Base-by-base conservation (phyloP, 2,797 vertebrate species). In the Darevskia mixta region DNA sequence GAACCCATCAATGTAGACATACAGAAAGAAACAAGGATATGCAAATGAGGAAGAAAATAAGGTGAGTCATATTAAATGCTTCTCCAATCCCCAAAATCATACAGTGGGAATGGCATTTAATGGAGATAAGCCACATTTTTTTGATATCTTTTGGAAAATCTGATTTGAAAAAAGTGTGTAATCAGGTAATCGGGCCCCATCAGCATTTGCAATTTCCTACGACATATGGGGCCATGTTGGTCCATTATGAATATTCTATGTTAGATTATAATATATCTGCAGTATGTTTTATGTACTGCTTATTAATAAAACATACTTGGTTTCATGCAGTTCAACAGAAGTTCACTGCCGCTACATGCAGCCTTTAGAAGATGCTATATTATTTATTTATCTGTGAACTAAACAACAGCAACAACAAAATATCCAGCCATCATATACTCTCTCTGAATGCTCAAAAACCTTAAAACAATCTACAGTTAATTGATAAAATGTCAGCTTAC, bases 391-490 rank as follows among this genome's bases (percentile, higher is more conserved):
- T 85, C 58, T 87, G 3, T 11, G 27, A 73, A 3, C 1, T 85
- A 82, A 64, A 55, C 49, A 15, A 1, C 49, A 86, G 10, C 58
- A 82, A 82, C 67, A 77, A 8, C 43, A 6, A 61, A 79, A 85
- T 32, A 79, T n/a, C 45, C 15, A 85, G 23, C 23, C 15, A 20
- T 15, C 7, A 78, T 2, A 8, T 9, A 84, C 66, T 17, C 38
- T 75, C 23, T 86, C 72, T 73, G 64, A 49, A 85, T 72, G 67
- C 3, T 25, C 86, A 91, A 92, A 85, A 95, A 17, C 27, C 89
- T 94, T 86, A 89, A 92, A 69, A 88, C 20, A 87, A 89, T 93
- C 92, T 89, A 23, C 73, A 93, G 79, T 55, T 93, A 93, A 93
- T 94, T 91, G 94, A 95, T 86, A 91, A 95, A 94, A 93, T 67